Evolutionary conservation across 2,888 invertebrate genomes (phyloP), one percentile per base, ranked within the genome.

Genomic region (Lucinisca nassula): DNA sequence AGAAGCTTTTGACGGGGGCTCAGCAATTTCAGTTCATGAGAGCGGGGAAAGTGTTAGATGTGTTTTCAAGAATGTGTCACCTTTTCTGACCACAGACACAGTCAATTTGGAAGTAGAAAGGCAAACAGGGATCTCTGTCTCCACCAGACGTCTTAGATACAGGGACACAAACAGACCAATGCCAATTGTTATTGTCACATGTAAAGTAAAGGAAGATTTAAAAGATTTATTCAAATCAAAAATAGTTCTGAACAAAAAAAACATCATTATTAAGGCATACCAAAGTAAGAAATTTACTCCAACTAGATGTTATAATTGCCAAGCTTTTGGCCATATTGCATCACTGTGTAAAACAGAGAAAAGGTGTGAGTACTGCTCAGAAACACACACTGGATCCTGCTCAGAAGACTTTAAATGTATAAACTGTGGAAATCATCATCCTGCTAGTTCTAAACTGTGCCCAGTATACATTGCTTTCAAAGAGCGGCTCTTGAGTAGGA

Each of bases 231-330:
- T 61, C 21, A 27, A 75, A n/a, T n/a, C n/a, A n/a, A n/a, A n/a
- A n/a, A n/a, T n/a, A n/a, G n/a, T 79, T 72, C 35, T 51, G 27
- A 14, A 21, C 24, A 30, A 24, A 45, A 17, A 35, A 49, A 32
- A 0, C 61, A 67, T 14, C 58, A 2, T 1, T n/a, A 1, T 14
- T 67, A 2, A 30, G 58, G 1, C 17, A 61, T 81, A 67, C 49
- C 24, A 32, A 32, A 38, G 30, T 17, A 82, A 82, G n/a, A 58
- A 21, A 17, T 32, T 61, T 67, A 45, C 61, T 8, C 81, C 81
- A 0, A 82, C 81, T 10, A 75, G 81, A 40, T 82, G 81, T 30
- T 82, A 61, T 49, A 82, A 75, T 38, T 82, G 81, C 24, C 81
- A 82, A n/a, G 1, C 0, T 27, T 75, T 61, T 40, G 55, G 61